Evolutionary conservation across 2,888 invertebrate genomes (phyloP).

Genomic region (Spisula subtruncata): DNA sequence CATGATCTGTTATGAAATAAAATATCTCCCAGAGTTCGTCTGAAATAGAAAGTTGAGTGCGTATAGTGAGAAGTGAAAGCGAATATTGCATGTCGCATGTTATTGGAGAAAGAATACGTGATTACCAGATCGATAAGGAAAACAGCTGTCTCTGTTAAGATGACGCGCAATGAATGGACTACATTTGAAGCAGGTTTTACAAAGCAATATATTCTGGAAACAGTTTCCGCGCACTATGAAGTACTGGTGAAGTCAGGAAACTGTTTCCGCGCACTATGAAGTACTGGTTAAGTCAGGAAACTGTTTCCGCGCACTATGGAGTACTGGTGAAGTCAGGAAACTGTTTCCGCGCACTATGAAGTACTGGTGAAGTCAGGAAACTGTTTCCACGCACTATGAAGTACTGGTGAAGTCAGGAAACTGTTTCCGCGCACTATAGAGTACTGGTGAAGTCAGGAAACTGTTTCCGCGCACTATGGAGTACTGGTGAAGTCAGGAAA

Average conservation of each 20-base stretch:
- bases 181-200: background rate
- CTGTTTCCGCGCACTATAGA: too few relatives aligned
- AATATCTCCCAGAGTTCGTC: too few relatives aligned
- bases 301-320: background rate
- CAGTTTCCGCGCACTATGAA: background rate
- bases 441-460: too few relatives aligned
- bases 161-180: background rate
- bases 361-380: too few relatives aligned
- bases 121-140: slow-evolving; percentile 1
- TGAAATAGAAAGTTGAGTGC: background rate
- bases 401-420: too few relatives aligned
- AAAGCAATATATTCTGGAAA: background rate
- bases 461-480: too few relatives aligned
- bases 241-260: background rate
- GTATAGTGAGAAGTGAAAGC: background rate
- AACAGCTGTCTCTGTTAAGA: slow-evolving; percentile 18
- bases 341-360: too few relatives aligned
- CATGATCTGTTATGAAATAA: too few relatives aligned
- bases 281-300: background rate
- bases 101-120: background rate
- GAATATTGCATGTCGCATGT: background rate
- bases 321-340: too few relatives aligned
- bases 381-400: too few relatives aligned
- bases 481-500: too few relatives aligned
- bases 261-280: background rate